phyloP scores from a whole-genome alignment of 1,140 invertebrate species.

The Drosophila guanche region DNA sequence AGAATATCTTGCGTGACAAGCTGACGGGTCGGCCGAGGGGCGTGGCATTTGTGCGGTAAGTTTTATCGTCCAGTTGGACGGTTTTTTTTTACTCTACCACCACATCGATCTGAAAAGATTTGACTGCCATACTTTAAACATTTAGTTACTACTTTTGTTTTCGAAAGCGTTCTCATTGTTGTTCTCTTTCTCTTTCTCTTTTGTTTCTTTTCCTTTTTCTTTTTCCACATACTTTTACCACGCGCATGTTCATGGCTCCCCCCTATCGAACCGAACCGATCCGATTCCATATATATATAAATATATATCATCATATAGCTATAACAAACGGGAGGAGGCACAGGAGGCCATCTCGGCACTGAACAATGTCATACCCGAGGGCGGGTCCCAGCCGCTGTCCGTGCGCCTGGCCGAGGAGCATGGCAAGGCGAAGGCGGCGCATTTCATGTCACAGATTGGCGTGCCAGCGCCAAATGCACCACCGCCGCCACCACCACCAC shows the following conservation, averaged over 20 bases:
- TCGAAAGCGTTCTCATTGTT: no score
- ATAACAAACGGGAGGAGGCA: slow-evolving; percentile 92
- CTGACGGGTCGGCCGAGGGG: slow-evolving; percentile 92
- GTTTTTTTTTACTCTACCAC: no score
- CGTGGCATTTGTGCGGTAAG: slow-evolving; percentile 95
- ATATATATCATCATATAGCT: slow-evolving; percentile 84
- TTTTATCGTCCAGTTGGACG: slow-evolving; percentile 13
- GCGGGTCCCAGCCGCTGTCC: slow-evolving; percentile 91
- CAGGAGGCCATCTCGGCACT: slow-evolving; percentile 93
- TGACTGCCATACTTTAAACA: no score
- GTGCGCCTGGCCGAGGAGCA: slow-evolving; percentile 96
- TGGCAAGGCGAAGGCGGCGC: slow-evolving; percentile 92
- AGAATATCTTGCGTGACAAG: slow-evolving; percentile 94
- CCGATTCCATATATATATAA: no score
- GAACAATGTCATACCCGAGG: slow-evolving; percentile 93
- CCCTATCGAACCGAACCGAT: no score
- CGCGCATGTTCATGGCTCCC: no score
- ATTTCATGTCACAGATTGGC: slow-evolving; percentile 64
- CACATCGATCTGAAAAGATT: no score
- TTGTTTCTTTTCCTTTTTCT: no score
- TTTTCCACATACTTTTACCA: no score
- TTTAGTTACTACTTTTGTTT: no score
- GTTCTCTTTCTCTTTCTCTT: no score
- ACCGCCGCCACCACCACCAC: slow-evolving; percentile 65
- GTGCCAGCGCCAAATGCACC: slow-evolving; percentile 57